Evolutionary conservation across 2,888 invertebrate genomes (phyloP).

Genomic region (Icerya purchasi): DNA sequence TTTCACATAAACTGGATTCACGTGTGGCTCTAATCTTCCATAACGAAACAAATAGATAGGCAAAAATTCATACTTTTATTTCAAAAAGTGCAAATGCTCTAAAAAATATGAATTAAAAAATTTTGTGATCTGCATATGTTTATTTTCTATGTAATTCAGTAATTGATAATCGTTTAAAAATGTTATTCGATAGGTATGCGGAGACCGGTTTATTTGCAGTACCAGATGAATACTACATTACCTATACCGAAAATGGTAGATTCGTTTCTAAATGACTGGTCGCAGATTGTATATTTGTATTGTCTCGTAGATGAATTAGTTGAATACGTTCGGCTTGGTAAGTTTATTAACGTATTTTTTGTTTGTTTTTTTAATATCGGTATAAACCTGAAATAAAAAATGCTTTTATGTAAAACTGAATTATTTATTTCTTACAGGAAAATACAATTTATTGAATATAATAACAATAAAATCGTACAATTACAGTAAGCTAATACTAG

Average conservation of each 20-base stretch:
- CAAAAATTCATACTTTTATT: background rate
- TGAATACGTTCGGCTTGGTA: constrained; percentile 52
- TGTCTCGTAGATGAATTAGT: constrained; percentile 63
- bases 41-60: too few species aligned
- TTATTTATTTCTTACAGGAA: constrained; percentile 2
- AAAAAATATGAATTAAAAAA: background rate
- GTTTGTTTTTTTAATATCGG: too few species aligned
- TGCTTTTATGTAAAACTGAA: too few species aligned
- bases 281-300: constrained; percentile 74
- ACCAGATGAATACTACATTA: constrained; percentile 72
- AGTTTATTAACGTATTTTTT: too few species aligned
- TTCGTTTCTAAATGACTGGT: constrained; percentile 74
- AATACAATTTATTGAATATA: constrained; percentile 30
- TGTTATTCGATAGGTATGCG: constrained; percentile 41
- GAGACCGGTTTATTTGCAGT: constrained; percentile 71
- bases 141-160: too few species aligned
- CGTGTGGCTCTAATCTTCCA: too few species aligned
- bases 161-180: too few species aligned
- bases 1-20: too few species aligned
- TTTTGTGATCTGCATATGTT: too few species aligned
- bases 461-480: constrained; percentile 76
- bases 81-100: background rate
- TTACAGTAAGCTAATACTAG: constrained; percentile 71
- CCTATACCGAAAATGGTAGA: constrained; percentile 59
- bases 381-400: background rate